These are phyloP conservation scores for Ginglymostoma cirratum DNA, from an alignment of 2,113 vertebrate genomes.

Conservation along the genomic window DNA sequence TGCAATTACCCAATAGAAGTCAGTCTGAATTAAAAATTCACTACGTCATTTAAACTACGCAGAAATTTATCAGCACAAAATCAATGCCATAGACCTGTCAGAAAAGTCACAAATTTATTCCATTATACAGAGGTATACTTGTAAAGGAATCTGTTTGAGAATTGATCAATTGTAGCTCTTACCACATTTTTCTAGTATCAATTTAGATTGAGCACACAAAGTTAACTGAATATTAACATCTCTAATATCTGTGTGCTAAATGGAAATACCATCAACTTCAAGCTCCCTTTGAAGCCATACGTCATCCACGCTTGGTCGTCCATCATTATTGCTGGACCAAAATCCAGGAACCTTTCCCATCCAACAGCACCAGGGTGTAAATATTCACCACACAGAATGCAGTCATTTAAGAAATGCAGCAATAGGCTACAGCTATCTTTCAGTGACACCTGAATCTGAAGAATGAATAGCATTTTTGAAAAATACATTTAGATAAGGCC, in stretches of 20 bases:
- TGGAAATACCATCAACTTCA: background rate
- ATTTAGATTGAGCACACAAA: background rate
- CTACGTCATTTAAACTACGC: background rate
- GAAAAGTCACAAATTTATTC: background rate
- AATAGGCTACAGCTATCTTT: too few relatives aligned
- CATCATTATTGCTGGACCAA: background rate
- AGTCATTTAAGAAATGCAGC: background rate
- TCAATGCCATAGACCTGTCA: background rate
- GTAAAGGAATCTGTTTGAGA: background rate
- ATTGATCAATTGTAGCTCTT: background rate
- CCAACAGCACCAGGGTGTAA: background rate
- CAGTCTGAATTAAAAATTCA: background rate
- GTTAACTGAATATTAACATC: background rate
- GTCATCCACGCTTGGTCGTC: background rate
- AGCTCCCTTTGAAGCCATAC: background rate
- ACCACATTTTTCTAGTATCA: background rate
- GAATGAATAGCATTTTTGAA: background rate
- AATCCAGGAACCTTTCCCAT: background rate
- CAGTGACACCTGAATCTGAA: background rate
- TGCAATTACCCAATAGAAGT: background rate
- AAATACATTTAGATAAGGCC: background rate
- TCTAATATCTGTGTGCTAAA: background rate
- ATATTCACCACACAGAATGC: background rate
- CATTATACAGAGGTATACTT: background rate
- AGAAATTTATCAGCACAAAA: conserved; percentile 18